Conservation (phyloP, 2,113 vertebrate genomes). For the Collichthys lucidus region DNA sequence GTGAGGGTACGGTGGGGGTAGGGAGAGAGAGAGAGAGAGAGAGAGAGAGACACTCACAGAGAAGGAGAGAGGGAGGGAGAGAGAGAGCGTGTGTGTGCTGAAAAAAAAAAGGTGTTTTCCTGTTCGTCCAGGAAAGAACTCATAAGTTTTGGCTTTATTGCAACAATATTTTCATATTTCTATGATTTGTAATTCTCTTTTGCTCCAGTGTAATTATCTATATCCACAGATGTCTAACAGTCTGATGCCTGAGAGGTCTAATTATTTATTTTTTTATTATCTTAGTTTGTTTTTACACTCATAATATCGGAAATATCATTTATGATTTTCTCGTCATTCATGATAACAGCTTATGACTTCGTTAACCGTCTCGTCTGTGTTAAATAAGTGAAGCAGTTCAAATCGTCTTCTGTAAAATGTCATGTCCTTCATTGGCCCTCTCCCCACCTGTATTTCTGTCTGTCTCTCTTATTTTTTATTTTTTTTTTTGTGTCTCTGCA, state of each 20-base stretch:
- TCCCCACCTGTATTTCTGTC: conserved; percentile 8
- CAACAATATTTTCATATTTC: conserved; percentile 28
- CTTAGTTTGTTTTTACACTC: neutral
- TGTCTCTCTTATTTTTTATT: neutral
- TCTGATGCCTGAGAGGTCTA: neutral
- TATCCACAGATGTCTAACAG: conserved; percentile 40
- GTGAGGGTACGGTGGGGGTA: conserved; percentile 58
- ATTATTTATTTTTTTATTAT: neutral
- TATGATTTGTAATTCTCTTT: neutral
- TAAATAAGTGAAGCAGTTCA: neutral
- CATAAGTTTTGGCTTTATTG: conserved; percentile 16
- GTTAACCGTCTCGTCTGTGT: neutral
- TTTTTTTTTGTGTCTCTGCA: neutral
- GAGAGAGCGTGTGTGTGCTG: conserved; percentile 14
- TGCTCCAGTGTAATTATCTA: neutral
- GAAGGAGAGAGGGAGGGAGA: neutral
- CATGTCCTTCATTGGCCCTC: neutral
- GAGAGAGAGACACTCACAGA: neutral
- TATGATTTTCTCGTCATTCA: neutral
- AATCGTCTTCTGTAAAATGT: conserved; percentile 15
- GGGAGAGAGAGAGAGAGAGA: conserved; percentile 20
- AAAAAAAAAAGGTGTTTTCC: conserved; percentile 41
- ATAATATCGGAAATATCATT: neutral
- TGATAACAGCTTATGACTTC: neutral
- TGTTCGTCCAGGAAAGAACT: conserved; percentile 24